Percentiles rank a stretch among this genome's conserved stretches.
phyloP scores from a whole-genome alignment of 2,797 vertebrate species.

The Acrossocheilus wenchowensis region DNA sequence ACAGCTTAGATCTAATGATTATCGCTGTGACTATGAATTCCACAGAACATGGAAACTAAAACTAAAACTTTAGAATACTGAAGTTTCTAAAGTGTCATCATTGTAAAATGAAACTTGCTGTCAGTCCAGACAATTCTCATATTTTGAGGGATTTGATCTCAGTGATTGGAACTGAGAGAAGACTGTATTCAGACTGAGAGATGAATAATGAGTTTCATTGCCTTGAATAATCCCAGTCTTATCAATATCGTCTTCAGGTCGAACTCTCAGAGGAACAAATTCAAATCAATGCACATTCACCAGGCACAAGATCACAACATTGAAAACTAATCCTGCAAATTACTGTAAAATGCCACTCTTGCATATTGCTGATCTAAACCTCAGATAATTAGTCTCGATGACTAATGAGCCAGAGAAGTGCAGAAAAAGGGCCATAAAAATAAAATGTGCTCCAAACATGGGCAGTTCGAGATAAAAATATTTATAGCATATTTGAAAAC shows the following conservation, averaged over 20 bases:
- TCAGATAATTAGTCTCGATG: not conserved
- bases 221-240: constrained; percentile 28
- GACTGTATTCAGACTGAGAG: constrained; percentile 51
- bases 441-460: not conserved
- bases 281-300: constrained; percentile 1
- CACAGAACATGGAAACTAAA: constrained; percentile 29
- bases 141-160: constrained; percentile 26
- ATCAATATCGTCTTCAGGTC: constrained; percentile 33
- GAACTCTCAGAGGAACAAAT: not conserved
- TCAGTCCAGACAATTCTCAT: constrained; percentile 31
- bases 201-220: constrained; percentile 44
- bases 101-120: constrained; percentile 20
- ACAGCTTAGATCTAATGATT: not conserved
- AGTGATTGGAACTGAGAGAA: constrained; percentile 47
- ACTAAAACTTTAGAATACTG: not conserved
- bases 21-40: not conserved
- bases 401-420: not conserved
- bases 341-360: not conserved
- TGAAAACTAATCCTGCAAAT: not conserved
- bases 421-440: not conserved
- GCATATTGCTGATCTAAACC: not conserved
- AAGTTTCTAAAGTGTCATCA: constrained; percentile 8
- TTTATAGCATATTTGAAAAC: not conserved
- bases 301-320: not conserved
- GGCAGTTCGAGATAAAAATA: not conserved